Evolutionary conservation across 2,888 invertebrate genomes (phyloP), one percentile per base, ranked within the genome.

Genomic region (Frankliniella intonsa): DNA sequence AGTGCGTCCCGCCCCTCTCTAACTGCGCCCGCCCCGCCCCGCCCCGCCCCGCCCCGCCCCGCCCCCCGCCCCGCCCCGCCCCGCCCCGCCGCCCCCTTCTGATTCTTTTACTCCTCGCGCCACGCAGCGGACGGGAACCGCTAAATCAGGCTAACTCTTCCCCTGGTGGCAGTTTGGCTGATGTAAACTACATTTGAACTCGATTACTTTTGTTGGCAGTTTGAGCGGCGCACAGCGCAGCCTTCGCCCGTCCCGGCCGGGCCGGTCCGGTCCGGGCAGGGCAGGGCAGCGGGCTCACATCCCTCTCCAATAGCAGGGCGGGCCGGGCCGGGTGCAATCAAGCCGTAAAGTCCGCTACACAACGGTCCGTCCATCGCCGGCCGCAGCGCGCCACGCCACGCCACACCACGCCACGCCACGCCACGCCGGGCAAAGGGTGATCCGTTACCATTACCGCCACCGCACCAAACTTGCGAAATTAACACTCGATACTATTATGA

Each of bases 131-230:
- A 38, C 38, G 38, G 38, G 38, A 38, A 38, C 38, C 38, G 38
- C 38, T 76, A 25, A 76, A 76, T 76, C 69, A 76, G 25, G 22
- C 22, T 76, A 25, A 76, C 69, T 76, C 69, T 22, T 76, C 69
- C 69, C 69, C 69, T 76, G 69, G 69, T 25, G 69, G 69, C 69
- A 76, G 69, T 76, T 76, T 22, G 69, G 22, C 25, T 22, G 69
- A 76, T 76, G 69, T 76, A 76, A 76, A 76, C 69, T 76, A 76
- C 69, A 76, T 76, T 76, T 25, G 69, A 76, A 76, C 69, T 76
- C 69, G 25, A 76, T 76, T 76, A 22, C 69, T 76, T 76, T 76
- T 76, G 69, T 76, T 76, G 25, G 69, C 69, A 25, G 69, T 5
- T 25, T 12, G 69, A 22, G 62, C 62, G 17, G 55, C 55, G 55